These are phyloP conservation scores for Plectropomus leopardus DNA, from an alignment of 2,113 vertebrate genomes.

Conservation along the genomic window DNA sequence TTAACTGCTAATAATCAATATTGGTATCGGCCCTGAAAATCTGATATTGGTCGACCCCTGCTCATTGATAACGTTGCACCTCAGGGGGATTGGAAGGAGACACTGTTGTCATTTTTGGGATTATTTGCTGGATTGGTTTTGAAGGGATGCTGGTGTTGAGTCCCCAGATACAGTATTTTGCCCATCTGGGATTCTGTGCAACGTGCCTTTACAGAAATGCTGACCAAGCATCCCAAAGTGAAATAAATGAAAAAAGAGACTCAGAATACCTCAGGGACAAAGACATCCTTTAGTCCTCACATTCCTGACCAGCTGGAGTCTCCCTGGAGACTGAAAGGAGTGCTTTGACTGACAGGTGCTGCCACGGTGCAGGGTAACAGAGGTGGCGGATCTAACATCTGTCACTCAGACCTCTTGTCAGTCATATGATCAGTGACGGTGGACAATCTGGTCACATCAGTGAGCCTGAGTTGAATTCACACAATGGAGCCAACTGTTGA, in stretches of 20 bases:
- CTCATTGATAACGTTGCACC: not conserved
- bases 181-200: not conserved
- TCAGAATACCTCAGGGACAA: constrained; percentile 55
- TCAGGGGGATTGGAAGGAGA: not conserved
- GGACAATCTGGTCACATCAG: not conserved
- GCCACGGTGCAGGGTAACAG: constrained; percentile 45
- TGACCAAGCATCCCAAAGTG: constrained; percentile 38
- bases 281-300: constrained; percentile 48
- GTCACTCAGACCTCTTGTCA: constrained; percentile 29
- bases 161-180: not conserved
- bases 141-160: not conserved
- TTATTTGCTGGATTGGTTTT: constrained; percentile 11
- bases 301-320: constrained; percentile 63
- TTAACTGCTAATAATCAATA: too few relatives aligned
- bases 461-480: too few relatives aligned
- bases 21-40: too few relatives aligned
- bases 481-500: too few relatives aligned
- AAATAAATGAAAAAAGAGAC: constrained; percentile 38
- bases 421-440: not conserved
- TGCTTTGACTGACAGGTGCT: constrained; percentile 73
- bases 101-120: not conserved
- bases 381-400: constrained; percentile 58
- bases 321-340: constrained; percentile 54
- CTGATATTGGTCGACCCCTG: too few relatives aligned
- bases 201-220: constrained; percentile 33